These are phyloP conservation scores for Trilocha varians DNA, from an alignment of 2,888 invertebrate genomes.

Conservation along the genomic window DNA sequence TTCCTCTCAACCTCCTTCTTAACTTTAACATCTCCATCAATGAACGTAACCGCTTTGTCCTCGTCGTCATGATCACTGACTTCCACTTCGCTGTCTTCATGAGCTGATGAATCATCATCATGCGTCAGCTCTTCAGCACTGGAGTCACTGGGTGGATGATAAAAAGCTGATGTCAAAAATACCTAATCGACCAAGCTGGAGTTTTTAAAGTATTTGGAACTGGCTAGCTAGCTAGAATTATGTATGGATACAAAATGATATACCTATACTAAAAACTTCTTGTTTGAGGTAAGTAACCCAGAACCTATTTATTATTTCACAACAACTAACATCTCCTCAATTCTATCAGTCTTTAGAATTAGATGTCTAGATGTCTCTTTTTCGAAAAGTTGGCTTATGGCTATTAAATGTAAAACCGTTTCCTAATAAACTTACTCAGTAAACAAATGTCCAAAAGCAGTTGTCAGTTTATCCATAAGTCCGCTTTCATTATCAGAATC, in stretches of 20 bases:
- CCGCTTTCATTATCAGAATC: conserved; percentile 84
- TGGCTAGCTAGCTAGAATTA: too few relatives aligned
- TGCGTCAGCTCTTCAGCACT: conserved; percentile 56
- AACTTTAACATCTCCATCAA: conserved; percentile 33
- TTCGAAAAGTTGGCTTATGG: too few relatives aligned
- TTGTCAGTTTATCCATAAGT: conserved; percentile 78
- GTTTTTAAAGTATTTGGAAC: too few relatives aligned
- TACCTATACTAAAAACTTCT: too few relatives aligned
- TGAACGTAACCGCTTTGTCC: conserved; percentile 44
- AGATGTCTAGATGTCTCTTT: too few relatives aligned
- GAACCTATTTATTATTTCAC: too few relatives aligned
- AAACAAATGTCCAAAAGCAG: conserved; percentile 84
- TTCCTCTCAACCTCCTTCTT: conserved; percentile 43
- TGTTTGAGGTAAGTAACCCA: too few relatives aligned
- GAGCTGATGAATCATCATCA: conserved; percentile 55
- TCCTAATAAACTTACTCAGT: conserved; percentile 71
- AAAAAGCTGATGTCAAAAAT: too few relatives aligned
- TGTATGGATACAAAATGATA: too few relatives aligned
- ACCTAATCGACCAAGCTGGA: too few relatives aligned
- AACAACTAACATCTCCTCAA: too few relatives aligned
- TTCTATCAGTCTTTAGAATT: too few relatives aligned
- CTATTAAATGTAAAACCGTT: background rate
- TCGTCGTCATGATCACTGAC: conserved; percentile 33
- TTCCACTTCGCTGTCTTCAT: conserved; percentile 49
- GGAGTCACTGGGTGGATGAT: conserved; percentile 39